phyloP scores from a whole-genome alignment of 2,113 vertebrate genomes.

The Microcebus griseorufus region DNA sequence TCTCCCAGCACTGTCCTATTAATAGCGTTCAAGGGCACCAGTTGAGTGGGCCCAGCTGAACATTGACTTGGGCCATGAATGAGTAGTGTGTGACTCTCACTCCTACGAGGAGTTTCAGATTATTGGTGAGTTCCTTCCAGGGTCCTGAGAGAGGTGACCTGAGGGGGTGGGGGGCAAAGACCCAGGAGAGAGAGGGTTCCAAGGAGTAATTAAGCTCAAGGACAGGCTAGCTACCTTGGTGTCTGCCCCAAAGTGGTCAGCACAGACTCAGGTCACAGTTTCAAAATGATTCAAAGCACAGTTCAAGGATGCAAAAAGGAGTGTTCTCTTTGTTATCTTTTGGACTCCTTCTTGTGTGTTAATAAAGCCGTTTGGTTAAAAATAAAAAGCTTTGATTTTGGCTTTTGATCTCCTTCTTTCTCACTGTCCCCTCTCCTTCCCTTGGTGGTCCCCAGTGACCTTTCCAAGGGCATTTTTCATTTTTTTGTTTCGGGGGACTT shows the following conservation, averaged over 20 bases:
- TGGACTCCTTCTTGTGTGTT: not conserved
- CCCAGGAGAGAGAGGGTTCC: not conserved
- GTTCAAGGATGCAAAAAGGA: not conserved
- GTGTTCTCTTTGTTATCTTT: not conserved
- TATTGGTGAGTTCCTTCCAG: not conserved
- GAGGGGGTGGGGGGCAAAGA: not conserved
- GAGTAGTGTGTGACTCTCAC: not conserved
- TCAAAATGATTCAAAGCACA: slow-evolving; percentile 40
- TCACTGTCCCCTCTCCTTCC: not conserved
- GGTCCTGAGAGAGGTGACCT: not conserved
- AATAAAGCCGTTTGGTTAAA: slow-evolving; percentile 12
- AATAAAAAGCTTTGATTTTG: slow-evolving; percentile 34
- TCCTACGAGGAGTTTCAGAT: not conserved
- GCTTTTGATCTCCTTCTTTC: slow-evolving; percentile 18
- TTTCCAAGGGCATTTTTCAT: not conserved
- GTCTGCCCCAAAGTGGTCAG: slow-evolving; percentile 29
- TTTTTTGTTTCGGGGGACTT: not conserved
- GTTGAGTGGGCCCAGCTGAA: not conserved
- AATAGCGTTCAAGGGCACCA: not conserved
- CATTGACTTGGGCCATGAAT: not conserved
- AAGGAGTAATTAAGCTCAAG: slow-evolving; percentile 12
- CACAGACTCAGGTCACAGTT: not conserved
- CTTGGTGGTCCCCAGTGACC: not conserved
- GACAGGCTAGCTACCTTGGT: not conserved
- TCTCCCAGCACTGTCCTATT: not conserved